phyloP scores from a whole-genome alignment of 2,888 invertebrate genomes.

The Ochropacha duplaris region DNA sequence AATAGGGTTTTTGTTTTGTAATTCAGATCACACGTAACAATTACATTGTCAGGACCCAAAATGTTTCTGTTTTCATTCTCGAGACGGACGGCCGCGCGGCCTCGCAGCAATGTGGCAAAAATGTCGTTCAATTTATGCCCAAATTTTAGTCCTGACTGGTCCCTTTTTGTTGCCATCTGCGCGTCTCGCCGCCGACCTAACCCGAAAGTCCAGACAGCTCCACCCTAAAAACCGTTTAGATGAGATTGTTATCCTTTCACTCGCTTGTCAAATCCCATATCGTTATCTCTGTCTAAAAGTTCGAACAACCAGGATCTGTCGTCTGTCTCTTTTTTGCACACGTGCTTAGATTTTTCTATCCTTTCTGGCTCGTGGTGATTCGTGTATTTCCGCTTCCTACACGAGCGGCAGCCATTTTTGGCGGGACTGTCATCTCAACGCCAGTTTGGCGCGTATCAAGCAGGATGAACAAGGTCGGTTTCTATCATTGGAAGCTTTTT shows the following conservation, averaged over 20 bases:
- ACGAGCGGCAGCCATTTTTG: conserved; percentile 80
- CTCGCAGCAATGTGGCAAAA: conserved; percentile 71
- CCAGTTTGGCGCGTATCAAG: conserved; percentile 79
- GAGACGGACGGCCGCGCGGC: conserved; percentile 51
- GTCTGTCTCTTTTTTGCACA: conserved; percentile 74
- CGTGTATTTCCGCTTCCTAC: conserved; percentile 81
- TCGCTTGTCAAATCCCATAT: conserved; percentile 63
- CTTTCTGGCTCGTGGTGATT: conserved; percentile 76
- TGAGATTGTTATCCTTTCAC: conserved; percentile 70
- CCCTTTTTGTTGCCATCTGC: conserved; percentile 82
- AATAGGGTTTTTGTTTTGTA: conserved; percentile 11
- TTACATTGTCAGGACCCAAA: conserved; percentile 27
- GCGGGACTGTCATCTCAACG: conserved; percentile 77
- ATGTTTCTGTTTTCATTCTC: conserved; percentile 44
- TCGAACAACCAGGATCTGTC: conserved; percentile 70
- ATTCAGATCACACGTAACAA: conserved; percentile 18
- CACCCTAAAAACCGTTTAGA: conserved; percentile 81
- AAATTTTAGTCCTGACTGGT: conserved; percentile 74
- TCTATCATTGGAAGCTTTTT: conserved; percentile 51
- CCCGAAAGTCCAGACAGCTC: conserved; percentile 79
- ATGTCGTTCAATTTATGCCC: conserved; percentile 81
- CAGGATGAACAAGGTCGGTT: conserved; percentile 72
- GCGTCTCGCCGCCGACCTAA: conserved; percentile 64
- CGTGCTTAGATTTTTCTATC: conserved; percentile 64
- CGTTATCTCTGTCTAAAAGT: conserved; percentile 70